Evolutionary conservation across 2,888 invertebrate genomes (phyloP), one percentile per base, ranked within the genome.

Genomic region (Agrotis segetum): DNA sequence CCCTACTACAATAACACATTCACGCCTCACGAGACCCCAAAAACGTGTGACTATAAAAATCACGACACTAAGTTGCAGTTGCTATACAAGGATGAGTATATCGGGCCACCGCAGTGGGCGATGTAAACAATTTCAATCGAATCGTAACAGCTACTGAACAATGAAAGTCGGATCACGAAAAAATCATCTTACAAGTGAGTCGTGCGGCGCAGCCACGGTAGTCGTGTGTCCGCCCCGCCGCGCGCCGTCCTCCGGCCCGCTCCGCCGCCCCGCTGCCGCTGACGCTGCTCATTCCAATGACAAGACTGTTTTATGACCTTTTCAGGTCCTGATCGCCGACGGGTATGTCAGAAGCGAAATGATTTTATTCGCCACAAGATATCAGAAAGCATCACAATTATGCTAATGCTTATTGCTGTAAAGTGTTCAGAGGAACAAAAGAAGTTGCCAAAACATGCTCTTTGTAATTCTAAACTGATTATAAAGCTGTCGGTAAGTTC

Each of bases 121-220:
- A 88, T 92, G 92, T 92, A 89, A 94, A 94, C 94, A 94, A 95
- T 95, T 92, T 91, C 92, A 91, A 92, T 89, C 94, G 94, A 94
- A 95, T 94, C 87, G 87, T 87, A 95, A 90, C 93, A 91, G 95
- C 95, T 94, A 93, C 95, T 88, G 95, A 95, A 96, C 96, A 96
- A 96, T 96, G 95, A 94, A 90, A 92, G 90, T 89, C 87, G 88
- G 94, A 96, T 96, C 96, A 96, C 96, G 96, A 96, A 96, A 96
- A 95, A 96, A 95, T 94, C 92, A 94, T 95, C 93, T 88, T 94
- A 96, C 96, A 96, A 92, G 95, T 82, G 86, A 88, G 87, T 96
- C 96, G 96, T 96, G 96, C 90, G 89, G 88, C 67, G 85, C 85
- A 80, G 90, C 88, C 92, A 88, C 86, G 91, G 95, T 92, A 93